Conservation (phyloP, 2,113 vertebrate species). For the Eublepharis macularius region DNA sequence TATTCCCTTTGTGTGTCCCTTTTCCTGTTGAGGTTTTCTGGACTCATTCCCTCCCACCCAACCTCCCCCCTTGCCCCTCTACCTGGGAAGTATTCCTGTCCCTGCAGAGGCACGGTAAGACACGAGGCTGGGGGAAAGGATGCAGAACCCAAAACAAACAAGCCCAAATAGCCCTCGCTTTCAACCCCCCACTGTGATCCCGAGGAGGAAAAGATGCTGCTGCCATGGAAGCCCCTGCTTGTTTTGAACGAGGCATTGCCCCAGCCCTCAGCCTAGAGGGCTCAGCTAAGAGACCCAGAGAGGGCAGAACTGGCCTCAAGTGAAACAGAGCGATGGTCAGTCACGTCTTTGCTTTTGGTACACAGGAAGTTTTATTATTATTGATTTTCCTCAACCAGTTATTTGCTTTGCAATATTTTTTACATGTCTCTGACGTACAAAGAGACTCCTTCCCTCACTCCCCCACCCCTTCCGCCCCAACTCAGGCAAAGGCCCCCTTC, state of each 20-base stretch:
- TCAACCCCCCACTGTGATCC: too few species aligned
- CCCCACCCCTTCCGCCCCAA: background rate
- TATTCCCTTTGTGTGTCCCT: conserved; percentile 28
- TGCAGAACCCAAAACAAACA: background rate
- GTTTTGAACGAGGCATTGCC: too few species aligned
- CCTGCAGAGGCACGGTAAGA: background rate
- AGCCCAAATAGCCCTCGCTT: background rate
- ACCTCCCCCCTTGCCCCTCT: conserved; percentile 8
- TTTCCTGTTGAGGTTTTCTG: background rate
- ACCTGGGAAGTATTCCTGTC: background rate
- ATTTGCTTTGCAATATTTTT: background rate
- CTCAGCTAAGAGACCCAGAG: background rate
- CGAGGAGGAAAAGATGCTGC: too few species aligned
- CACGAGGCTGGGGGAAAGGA: background rate
- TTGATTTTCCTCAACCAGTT: conserved; percentile 17
- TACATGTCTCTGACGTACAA: background rate
- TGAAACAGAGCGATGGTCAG: conserved; percentile 23
- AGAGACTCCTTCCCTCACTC: background rate
- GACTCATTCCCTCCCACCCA: background rate
- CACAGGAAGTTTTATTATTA: conserved; percentile 57
- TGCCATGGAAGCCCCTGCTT: too few species aligned
- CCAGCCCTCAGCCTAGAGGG: background rate
- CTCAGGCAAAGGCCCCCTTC: background rate
- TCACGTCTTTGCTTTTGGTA: conserved; percentile 5
- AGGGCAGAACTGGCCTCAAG: background rate